Evolutionary conservation across 2,888 invertebrate genomes (phyloP).

Genomic region (Aporophyla lueneburgensis): DNA sequence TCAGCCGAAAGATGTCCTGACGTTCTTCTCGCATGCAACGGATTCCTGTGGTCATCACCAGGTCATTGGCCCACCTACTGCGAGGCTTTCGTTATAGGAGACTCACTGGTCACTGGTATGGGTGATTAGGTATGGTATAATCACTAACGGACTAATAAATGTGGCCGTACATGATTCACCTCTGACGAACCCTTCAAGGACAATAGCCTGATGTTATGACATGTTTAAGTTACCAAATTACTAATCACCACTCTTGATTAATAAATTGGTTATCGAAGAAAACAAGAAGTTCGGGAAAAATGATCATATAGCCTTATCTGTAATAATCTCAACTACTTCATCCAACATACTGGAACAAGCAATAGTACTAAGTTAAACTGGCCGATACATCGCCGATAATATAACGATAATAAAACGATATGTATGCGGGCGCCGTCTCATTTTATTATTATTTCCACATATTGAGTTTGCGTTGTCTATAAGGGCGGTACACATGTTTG

Average conservation of each 20-base stretch:
- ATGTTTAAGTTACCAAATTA: neutral
- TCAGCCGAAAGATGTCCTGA: too few relatives aligned
- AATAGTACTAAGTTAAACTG: conserved; percentile 54
- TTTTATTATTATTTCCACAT: conserved; percentile 90
- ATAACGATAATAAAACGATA: conserved; percentile 83
- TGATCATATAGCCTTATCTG: neutral
- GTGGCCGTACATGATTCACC: neutral
- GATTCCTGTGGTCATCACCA: too few relatives aligned
- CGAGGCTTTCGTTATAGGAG: too few relatives aligned
- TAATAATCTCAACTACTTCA: conserved; percentile 16
- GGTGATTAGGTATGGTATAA: too few relatives aligned
- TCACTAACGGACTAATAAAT: neutral
- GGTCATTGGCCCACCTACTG: too few relatives aligned
- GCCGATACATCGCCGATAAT: conserved; percentile 78
- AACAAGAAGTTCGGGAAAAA: neutral
- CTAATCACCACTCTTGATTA: neutral
- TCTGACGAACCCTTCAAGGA: neutral
- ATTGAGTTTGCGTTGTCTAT: conserved; percentile 88
- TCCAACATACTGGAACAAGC: conserved; percentile 42
- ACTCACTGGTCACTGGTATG: too few relatives aligned
- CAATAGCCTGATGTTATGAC: neutral
- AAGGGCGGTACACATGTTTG: conserved; percentile 62
- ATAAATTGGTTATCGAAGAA: neutral
- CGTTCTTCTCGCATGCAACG: too few relatives aligned
- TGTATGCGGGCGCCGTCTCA: conserved; percentile 85